Percentiles rank a stretch among this genome's conserved stretches.
Conservation (phyloP, 2,113 vertebrate species). For the Datnioides undecimradiatus region DNA sequence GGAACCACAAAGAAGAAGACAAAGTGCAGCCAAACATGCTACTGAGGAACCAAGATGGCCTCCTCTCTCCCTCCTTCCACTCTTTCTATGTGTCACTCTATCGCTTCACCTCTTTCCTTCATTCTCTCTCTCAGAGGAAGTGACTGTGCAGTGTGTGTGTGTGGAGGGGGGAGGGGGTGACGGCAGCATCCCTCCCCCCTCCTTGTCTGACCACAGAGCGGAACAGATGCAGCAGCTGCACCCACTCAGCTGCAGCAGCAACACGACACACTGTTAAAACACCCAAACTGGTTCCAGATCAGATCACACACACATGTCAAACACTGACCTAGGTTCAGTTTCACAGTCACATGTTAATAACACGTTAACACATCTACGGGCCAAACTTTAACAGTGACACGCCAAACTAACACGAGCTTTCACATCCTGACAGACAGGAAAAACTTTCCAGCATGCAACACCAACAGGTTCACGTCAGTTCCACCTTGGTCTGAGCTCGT, state of each 20-base stretch:
- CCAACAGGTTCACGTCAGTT: too few species aligned
- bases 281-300: too few species aligned
- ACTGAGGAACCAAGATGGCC: slow-evolving; percentile 68
- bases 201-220: slow-evolving; percentile 61
- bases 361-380: too few species aligned
- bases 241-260: slow-evolving; percentile 44
- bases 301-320: too few species aligned
- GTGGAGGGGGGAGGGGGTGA: slow-evolving; percentile 43
- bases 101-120: slow-evolving; percentile 14
- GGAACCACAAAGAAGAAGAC: not conserved
- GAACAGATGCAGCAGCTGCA: slow-evolving; percentile 61
- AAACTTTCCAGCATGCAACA: too few species aligned
- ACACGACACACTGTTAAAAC: not conserved
- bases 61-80: slow-evolving; percentile 44
- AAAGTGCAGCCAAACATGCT: not conserved
- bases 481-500: too few species aligned
- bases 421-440: too few species aligned
- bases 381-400: too few species aligned
- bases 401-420: too few species aligned
- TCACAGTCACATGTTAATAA: too few species aligned
- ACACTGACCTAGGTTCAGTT: not conserved
- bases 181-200: slow-evolving; percentile 31
- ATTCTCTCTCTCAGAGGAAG: slow-evolving; percentile 59
- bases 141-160: slow-evolving; percentile 63
- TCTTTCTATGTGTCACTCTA: slow-evolving; percentile 28